These are phyloP conservation scores for Prionailurus bengalensis DNA, from an alignment of 2,113 vertebrate genomes.

Conservation along the genomic window DNA sequence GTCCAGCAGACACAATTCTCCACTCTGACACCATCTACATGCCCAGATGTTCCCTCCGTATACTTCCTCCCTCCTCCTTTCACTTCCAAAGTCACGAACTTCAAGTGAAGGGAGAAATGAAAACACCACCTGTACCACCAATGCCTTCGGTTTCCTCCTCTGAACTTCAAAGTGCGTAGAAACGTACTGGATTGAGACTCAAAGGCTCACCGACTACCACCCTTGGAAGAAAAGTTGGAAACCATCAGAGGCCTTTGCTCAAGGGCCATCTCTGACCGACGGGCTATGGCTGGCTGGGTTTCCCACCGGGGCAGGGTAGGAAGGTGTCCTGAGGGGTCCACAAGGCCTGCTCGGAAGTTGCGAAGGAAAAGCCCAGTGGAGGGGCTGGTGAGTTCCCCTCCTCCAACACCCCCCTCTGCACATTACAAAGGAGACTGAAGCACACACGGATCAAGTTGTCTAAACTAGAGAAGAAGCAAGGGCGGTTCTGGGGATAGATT, in stretches of 20 bases:
- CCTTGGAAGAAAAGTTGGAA: background rate
- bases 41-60: constrained; percentile 64
- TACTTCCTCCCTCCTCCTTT: constrained; percentile 57
- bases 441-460: background rate
- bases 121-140: constrained; percentile 28
- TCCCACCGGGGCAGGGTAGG: background rate
- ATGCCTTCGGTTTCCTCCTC: constrained; percentile 2
- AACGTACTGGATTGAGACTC: background rate
- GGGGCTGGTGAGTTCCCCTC: background rate
- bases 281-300: background rate
- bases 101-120: constrained; percentile 45
- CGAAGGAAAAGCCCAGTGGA: background rate
- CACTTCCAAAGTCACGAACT: constrained; percentile 56
- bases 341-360: background rate
- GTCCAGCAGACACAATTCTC: constrained; percentile 65
- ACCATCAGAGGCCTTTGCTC: background rate
- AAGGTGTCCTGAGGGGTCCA: background rate
- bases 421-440: background rate
- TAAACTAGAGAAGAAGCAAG: background rate
- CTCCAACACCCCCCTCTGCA: background rate
- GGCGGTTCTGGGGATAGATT: background rate
- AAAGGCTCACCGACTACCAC: background rate
- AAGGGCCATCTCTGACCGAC: background rate
- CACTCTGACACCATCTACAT: constrained; percentile 30
- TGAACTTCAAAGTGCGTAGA: background rate